Conservation (phyloP, 2,113 vertebrate species). For the Fregetta grallaria region DNA sequence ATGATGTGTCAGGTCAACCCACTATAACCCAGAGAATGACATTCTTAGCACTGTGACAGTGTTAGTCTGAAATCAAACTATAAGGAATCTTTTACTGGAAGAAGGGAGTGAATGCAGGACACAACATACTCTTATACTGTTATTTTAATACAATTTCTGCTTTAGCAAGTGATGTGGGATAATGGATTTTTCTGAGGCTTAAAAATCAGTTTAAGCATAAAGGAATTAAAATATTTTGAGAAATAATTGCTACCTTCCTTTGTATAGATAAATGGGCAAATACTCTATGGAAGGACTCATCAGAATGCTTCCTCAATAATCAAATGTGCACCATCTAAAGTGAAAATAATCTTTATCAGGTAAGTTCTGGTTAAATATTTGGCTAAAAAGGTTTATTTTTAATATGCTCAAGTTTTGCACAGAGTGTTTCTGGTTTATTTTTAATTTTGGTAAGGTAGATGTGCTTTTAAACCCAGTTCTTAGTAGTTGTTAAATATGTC, state of each 20-base stretch:
- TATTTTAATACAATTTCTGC: neutral
- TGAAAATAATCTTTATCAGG: constrained; percentile 95
- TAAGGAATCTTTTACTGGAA: neutral
- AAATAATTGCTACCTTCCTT: neutral
- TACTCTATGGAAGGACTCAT: constrained; percentile 94
- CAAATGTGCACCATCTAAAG: constrained; percentile 91
- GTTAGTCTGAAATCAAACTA: neutral
- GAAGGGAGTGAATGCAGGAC: neutral
- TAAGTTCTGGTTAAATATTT: constrained; percentile 50
- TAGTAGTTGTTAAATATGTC: neutral
- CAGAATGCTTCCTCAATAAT: constrained; percentile 98
- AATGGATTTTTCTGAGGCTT: neutral
- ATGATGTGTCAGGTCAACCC: neutral
- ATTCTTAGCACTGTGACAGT: neutral
- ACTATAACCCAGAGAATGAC: neutral
- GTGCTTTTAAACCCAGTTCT: neutral
- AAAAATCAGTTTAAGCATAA: neutral
- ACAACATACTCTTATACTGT: neutral
- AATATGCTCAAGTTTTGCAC: neutral
- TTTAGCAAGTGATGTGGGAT: neutral
- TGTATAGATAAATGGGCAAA: constrained; percentile 91
- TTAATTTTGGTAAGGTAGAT: neutral
- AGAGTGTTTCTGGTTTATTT: neutral
- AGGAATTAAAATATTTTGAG: neutral
- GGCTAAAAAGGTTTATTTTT: neutral